phyloP scores from a whole-genome alignment of 2,797 vertebrate genomes.

The Meda fulgida region DNA sequence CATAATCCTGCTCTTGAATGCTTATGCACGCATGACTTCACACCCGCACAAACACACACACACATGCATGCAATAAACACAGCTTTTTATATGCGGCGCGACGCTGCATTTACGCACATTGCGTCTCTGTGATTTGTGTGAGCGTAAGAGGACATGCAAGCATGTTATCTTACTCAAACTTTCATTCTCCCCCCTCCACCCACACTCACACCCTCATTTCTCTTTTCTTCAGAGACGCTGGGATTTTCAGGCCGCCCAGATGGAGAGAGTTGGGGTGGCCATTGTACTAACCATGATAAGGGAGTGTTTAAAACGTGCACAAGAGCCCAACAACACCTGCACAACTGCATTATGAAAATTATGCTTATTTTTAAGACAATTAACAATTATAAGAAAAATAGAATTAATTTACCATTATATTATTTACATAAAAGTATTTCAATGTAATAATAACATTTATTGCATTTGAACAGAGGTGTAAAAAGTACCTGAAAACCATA shows the following conservation, averaged over 20 bases:
- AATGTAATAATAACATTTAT: background rate
- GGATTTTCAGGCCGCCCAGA: background rate
- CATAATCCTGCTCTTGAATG: background rate
- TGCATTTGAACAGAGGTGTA: background rate
- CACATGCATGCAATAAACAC: background rate
- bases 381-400: background rate
- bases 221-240: conserved; percentile 31
- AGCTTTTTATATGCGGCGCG: background rate
- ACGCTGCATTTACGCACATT: background rate
- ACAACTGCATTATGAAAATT: background rate
- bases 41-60: background rate
- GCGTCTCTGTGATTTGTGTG: conserved; percentile 7
- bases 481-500: background rate
- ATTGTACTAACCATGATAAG: background rate
- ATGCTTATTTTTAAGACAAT: background rate
- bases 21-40: conserved; percentile 1
- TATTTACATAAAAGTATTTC: background rate
- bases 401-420: background rate
- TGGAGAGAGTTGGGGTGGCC: background rate
- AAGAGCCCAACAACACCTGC: background rate
- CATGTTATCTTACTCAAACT: conserved; percentile 20
- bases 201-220: conserved; percentile 21
- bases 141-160: conserved; percentile 7
- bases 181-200: conserved; percentile 9
- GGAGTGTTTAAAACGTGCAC: background rate